phyloP scores from a whole-genome alignment of 2,113 vertebrate species.

The Axis porcinus region DNA sequence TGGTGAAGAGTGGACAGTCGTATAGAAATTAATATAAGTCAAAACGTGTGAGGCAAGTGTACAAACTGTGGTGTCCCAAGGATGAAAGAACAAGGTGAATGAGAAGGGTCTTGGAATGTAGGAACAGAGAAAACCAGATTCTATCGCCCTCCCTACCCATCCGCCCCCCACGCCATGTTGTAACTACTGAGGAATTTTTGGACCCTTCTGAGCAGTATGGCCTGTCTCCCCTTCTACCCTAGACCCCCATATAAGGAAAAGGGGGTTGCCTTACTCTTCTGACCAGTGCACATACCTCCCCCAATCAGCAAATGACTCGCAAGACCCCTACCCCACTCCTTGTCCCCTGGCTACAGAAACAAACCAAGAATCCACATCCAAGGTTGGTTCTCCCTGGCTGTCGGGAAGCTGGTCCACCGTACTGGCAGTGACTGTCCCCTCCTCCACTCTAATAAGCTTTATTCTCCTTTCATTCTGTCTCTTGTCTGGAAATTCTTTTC shows the following conservation, averaged over 20 bases:
- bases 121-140: background rate
- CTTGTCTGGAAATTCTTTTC: background rate
- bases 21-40: background rate
- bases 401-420: background rate
- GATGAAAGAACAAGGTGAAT: background rate
- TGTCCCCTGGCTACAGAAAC: background rate
- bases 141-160: background rate
- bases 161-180: fast-evolving
- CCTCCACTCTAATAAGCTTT: background rate
- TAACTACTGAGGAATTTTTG: background rate
- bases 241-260: background rate
- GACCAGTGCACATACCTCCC: background rate
- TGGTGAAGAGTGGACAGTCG: background rate
- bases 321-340: background rate
- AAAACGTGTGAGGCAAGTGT: background rate
- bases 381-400: background rate
- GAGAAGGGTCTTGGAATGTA: background rate
- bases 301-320: background rate
- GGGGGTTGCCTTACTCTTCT: background rate
- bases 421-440: background rate
- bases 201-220: background rate
- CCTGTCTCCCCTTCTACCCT: background rate
- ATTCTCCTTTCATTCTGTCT: background rate
- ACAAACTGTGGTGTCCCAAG: background rate
- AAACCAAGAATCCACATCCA: background rate